These are phyloP conservation scores for Hypomecis punctinalis DNA, from an alignment of 2,888 invertebrate genomes.

Conservation along the genomic window DNA sequence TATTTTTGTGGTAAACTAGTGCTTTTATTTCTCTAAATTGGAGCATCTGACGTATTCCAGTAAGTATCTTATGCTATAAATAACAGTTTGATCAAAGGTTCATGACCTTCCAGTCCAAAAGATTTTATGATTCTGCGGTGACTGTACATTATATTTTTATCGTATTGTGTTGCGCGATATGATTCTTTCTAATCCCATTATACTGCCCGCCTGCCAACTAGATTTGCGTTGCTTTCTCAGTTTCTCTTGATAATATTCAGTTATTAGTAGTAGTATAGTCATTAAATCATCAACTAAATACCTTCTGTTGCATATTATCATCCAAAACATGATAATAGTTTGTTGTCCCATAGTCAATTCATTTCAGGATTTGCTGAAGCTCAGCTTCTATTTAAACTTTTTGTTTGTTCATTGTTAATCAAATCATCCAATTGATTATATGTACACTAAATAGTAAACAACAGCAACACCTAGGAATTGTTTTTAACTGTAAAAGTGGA, in stretches of 20 bases:
- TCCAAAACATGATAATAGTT: too few relatives aligned
- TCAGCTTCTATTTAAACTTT: too few relatives aligned
- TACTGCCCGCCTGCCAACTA: neutral
- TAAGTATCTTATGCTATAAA: slow-evolving; percentile 25
- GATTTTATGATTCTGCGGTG: slow-evolving; percentile 25
- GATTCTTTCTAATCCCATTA: slow-evolving; percentile 4
- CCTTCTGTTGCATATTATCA: too few relatives aligned
- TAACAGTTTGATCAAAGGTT: slow-evolving; percentile 8
- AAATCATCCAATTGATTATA: too few relatives aligned
- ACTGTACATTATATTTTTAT: slow-evolving; percentile 32
- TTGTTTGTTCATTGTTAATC: too few relatives aligned
- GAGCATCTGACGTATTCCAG: slow-evolving; percentile 17
- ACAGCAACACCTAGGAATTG: too few relatives aligned
- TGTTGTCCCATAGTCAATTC: too few relatives aligned
- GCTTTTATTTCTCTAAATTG: slow-evolving; percentile 17
- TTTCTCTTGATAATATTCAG: neutral
- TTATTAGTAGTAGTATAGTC: neutral
- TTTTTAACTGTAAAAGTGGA: too few relatives aligned
- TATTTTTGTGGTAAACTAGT: slow-evolving; percentile 30
- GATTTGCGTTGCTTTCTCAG: neutral
- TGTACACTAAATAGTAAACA: too few relatives aligned
- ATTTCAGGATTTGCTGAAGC: too few relatives aligned
- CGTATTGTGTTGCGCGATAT: slow-evolving; percentile 9
- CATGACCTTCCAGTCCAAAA: slow-evolving; percentile 13
- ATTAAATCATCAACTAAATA: too few relatives aligned